Conservation (phyloP, 2,888 invertebrate genomes). For the Euphydryas editha region DNA sequence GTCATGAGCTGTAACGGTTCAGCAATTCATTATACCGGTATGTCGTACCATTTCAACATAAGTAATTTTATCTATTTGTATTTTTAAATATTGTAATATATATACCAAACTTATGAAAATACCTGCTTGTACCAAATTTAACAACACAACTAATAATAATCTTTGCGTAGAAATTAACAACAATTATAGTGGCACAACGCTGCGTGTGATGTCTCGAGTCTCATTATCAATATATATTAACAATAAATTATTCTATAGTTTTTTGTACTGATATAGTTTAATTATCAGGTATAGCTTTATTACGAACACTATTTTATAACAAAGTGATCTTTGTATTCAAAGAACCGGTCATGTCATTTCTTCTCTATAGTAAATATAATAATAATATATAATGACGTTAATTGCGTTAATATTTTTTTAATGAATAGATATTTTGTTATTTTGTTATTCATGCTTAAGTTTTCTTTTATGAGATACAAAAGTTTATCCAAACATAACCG, state of each 20-base stretch:
- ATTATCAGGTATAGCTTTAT: neutral
- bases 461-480: neutral
- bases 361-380: neutral
- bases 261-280: neutral
- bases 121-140: too few relatives aligned
- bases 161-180: too few relatives aligned
- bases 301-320: neutral
- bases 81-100: neutral
- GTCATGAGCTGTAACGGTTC: slow-evolving; percentile 17
- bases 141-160: too few relatives aligned
- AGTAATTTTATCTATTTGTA: neutral
- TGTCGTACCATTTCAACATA: slow-evolving; percentile 4
- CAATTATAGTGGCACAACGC: too few relatives aligned
- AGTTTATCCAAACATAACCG: too few relatives aligned
- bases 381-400: too few relatives aligned
- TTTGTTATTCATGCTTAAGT: too few relatives aligned
- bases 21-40: slow-evolving; percentile 23
- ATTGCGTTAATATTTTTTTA: too few relatives aligned
- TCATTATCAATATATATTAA: neutral
- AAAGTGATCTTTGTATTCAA: neutral
- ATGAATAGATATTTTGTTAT: too few relatives aligned
- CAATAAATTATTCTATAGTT: neutral
- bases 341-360: neutral
- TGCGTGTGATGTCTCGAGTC: too few relatives aligned
- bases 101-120: neutral